phyloP scores from a whole-genome alignment of 1,140 invertebrate species.

The Hycleus phaleratus region DNA sequence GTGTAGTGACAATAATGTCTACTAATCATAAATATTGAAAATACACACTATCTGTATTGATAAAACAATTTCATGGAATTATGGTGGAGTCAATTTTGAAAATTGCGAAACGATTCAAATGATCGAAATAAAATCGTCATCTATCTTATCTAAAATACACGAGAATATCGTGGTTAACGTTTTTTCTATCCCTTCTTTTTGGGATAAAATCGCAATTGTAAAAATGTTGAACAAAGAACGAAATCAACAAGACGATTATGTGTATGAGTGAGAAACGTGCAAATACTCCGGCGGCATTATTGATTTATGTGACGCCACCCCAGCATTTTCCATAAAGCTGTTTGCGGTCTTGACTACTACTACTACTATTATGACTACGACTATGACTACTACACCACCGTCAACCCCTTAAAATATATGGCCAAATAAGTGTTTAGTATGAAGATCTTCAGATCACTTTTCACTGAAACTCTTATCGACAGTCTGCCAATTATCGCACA shows the following conservation, averaged over 20 bases:
- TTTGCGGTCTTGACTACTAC: slow-evolving; percentile 39
- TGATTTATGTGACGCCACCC: slow-evolving; percentile 41
- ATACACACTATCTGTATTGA: no score
- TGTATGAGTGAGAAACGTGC: slow-evolving; percentile 16
- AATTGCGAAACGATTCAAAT: slow-evolving; percentile 5
- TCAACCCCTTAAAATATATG: slow-evolving; percentile 36
- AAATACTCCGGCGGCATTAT: slow-evolving; percentile 25
- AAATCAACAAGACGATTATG: not conserved
- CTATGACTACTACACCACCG: no score
- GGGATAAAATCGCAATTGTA: not conserved
- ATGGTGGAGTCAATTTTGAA: no score
- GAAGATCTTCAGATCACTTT: slow-evolving; percentile 37
- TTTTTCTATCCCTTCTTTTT: not conserved
- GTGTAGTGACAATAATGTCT: no score
- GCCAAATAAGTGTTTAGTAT: slow-evolving; percentile 42
- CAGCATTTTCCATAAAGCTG: slow-evolving; percentile 42
- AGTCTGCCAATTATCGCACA: not conserved
- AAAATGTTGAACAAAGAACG: slow-evolving; percentile 15
- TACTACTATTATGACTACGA: no score
- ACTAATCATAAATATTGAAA: no score
- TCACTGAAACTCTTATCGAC: slow-evolving; percentile 18
- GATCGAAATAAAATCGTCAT: slow-evolving; percentile 9
- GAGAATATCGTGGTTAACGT: slow-evolving; percentile 13
- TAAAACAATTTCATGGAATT: no score
- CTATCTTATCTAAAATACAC: not conserved